These are phyloP conservation scores for Ctenodactylus gundi DNA, from an alignment of 2,113 vertebrate genomes.

Conservation along the genomic window DNA sequence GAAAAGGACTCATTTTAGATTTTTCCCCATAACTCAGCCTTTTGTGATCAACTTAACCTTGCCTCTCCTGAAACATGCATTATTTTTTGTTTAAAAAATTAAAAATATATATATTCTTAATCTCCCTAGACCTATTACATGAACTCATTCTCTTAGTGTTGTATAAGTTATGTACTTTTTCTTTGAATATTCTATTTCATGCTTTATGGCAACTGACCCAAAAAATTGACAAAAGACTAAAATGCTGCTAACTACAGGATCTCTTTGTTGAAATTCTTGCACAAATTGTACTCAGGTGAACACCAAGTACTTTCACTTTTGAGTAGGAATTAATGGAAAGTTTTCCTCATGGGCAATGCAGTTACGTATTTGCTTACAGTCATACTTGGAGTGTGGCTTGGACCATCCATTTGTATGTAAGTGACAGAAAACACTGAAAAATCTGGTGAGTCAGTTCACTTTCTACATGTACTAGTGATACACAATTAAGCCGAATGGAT, in stretches of 20 bases:
- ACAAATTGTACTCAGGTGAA: constrained; percentile 37
- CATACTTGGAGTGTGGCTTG: background rate
- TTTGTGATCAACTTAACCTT: background rate
- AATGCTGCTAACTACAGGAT: constrained; percentile 24
- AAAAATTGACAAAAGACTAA: constrained; percentile 45
- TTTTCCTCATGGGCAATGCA: constrained; percentile 35
- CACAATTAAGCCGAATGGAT: background rate
- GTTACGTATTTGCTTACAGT: background rate
- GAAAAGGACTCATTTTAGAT: background rate
- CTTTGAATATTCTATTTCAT: constrained; percentile 5
- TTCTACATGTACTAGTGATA: background rate
- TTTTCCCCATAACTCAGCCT: background rate
- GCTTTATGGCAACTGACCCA: background rate
- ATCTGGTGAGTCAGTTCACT: background rate
- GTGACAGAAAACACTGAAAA: background rate
- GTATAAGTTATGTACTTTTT: background rate
- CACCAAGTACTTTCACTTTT: background rate
- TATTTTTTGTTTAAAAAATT: constrained; percentile 27
- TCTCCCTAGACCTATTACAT: background rate
- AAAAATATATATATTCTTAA: constrained; percentile 17
- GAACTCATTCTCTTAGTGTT: background rate
- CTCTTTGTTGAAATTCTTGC: constrained; percentile 36
- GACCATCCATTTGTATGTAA: background rate
- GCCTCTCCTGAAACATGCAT: background rate
- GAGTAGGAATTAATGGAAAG: constrained; percentile 29